phyloP scores from a whole-genome alignment of 2,888 invertebrate genomes.

The Himalopsyche japonica region DNA sequence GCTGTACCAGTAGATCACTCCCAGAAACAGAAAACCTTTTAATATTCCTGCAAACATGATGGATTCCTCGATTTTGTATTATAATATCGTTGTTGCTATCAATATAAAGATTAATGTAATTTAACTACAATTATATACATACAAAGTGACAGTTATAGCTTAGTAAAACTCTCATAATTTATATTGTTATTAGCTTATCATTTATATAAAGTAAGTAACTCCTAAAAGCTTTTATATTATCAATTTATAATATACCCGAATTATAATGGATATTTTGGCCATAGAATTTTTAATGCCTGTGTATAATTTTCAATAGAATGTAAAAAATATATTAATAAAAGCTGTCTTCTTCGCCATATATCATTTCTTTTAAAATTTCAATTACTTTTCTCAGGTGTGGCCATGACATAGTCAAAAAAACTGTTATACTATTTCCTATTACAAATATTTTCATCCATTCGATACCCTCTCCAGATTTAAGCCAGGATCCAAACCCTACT shows the following conservation, averaged over 20 bases:
- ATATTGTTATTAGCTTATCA: neutral
- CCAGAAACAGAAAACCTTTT: conserved; percentile 53
- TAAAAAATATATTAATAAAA: neutral
- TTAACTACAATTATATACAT: too few species aligned
- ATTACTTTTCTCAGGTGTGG: conserved; percentile 69
- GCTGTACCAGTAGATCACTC: conserved; percentile 61
- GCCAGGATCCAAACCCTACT: conserved; percentile 32
- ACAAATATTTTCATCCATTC: conserved; percentile 83
- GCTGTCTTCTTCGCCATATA: conserved; percentile 49
- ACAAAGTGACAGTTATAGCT: neutral
- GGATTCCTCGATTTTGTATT: conserved; percentile 4
- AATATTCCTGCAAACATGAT: conserved; percentile 46
- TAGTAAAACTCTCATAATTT: neutral
- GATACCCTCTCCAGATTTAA: conserved; percentile 62
- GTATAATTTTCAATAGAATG: neutral
- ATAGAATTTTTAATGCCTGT: neutral
- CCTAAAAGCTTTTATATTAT: too few species aligned
- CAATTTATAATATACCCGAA: neutral
- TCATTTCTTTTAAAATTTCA: conserved; percentile 58
- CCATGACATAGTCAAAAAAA: conserved; percentile 73
- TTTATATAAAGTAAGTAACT: too few species aligned
- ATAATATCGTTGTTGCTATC: too few species aligned
- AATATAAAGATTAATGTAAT: too few species aligned
- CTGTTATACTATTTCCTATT: conserved; percentile 72
- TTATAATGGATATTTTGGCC: too few species aligned